Percentiles rank a stretch among this genome's conserved stretches.
These are phyloP conservation scores for Sinocyclocheilus rhinocerous DNA, from an alignment of 2,113 vertebrate genomes.

Conservation along the genomic window DNA sequence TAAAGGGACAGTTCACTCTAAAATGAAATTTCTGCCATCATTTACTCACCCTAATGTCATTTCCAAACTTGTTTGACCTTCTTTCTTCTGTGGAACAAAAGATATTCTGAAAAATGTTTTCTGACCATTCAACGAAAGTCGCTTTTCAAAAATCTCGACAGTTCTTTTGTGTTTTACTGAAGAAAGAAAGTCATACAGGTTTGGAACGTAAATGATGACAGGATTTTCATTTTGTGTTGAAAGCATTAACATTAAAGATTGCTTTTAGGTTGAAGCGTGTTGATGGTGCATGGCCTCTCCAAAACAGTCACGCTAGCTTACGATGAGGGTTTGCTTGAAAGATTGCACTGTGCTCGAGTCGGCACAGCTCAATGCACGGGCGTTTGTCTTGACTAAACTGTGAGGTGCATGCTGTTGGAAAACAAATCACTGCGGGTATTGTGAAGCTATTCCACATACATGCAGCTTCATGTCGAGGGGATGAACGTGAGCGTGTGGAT, in stretches of 20 bases:
- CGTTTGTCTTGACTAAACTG: slow-evolving; percentile 61
- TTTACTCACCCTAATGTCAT: background rate
- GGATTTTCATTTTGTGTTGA: background rate
- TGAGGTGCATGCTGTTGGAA: slow-evolving; percentile 67
- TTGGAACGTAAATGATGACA: slow-evolving; percentile 2
- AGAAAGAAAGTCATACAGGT: background rate
- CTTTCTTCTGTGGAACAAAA: background rate
- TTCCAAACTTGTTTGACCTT: background rate
- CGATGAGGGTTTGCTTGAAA: slow-evolving; percentile 40
- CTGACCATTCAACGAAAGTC: background rate
- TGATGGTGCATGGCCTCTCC: background rate
- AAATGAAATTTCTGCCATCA: background rate
- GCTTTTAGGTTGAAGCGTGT: background rate
- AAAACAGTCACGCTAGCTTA: background rate
- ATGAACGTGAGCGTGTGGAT: slow-evolving; percentile 37
- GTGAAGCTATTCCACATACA: slow-evolving; percentile 62
- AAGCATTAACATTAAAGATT: background rate
- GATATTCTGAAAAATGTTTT: background rate
- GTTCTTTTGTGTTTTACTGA: background rate
- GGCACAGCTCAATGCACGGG: slow-evolving; percentile 65
- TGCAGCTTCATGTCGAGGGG: slow-evolving; percentile 72
- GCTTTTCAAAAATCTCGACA: background rate
- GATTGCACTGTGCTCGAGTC: slow-evolving; percentile 62
- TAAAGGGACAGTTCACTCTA: background rate
- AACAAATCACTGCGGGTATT: slow-evolving; percentile 26